Base-by-base conservation (phyloP, 2,797 vertebrate species). In the Hoplostethus mediterraneus region DNA sequence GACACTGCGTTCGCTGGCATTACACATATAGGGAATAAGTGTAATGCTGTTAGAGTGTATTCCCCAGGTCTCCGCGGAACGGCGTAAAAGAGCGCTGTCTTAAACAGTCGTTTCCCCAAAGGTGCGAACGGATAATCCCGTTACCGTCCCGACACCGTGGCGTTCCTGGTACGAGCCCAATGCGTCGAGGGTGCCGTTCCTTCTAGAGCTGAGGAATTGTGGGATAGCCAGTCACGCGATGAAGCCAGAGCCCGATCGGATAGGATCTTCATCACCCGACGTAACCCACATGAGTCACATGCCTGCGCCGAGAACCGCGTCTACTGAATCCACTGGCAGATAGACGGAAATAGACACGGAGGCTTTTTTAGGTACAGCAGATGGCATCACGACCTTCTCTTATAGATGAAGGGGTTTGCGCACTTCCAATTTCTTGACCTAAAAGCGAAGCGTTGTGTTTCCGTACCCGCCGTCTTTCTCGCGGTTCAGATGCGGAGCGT, bases 401-500 rank as follows among this genome's bases (percentile, higher is more conserved):
- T 33, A 11, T 33, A 44, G 13, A 61, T n/a, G 40, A n/a, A n/a
- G n/a, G n/a, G 17, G 8, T 11, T 8, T 28, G 72, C 53, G 59
- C 71, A 75, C 67, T 54, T 60, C 49, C 21, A 66, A 49, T 73
- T 67, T 72, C 38, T 51, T 84, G 79, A 83, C 78, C 79, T 71
- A 47, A 82, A 63, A 81, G 64, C 40, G 63, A 81, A 83, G 57
- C 65, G 53, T 54, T 54, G 56, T 8, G 33, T 82, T 79, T 88
- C 67, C 25, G 36, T 73, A 52, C 62, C 61, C 54, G 16, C 57
- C 30, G 55, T 61, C 33, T 75, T 45, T 61, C 30, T 75, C 45
- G 67, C 36, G 63, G 33, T 59, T 44, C 38, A 79, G 68, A 60
- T 13, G 56, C 36, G 11, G 4, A 59, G 38, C 31, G 52, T 59